Evolutionary conservation across 2,797 vertebrate genomes (phyloP), one percentile per base, ranked within the genome.

Genomic region (Antennarius maculatus): DNA sequence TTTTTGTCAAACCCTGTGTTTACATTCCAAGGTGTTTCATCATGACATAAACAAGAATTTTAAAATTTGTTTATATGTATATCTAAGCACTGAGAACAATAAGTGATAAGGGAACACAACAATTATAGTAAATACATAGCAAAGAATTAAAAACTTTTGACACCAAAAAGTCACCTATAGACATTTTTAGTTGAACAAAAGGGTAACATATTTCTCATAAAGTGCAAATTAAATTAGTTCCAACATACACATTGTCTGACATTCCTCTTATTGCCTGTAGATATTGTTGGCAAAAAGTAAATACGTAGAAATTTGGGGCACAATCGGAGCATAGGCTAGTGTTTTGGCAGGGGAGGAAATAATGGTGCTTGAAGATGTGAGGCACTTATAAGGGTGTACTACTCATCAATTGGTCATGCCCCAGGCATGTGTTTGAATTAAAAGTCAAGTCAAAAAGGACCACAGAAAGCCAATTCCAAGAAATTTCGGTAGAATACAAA

Each of bases 201-300:
- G 66, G 71, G 74, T 57, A 82, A 83, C 29, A 65, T 58, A 76
- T 85, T 72, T 61, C 29, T 79, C 27, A 69, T 91, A 92, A 92
- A 91, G 91, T 92, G 90, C 90, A 89, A 91, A 90, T 86, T 71
- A 92, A 90, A 91, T 71, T 75, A 86, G 89, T 89, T 90, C 84
- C 85, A 91, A 87, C 82, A 89, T 71, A 87, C 76, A 90, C 79
- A 81, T 85, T 80, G 81, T 88, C 82, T 84, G 82, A 88, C 88
- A 91, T 91, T 90, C 89, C 82, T 87, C 72, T 84, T 86, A 86
- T 87, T 89, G 81, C 86, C 88, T 79, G 50, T 64, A 76, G 81
- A 77, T 71, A 74, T 79, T 66, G 56, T 83, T 79, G 85, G 84
- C 81, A 88, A 85, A 80, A 77, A 61, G 61, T 62, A 67, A 83